These are phyloP conservation scores for Xestoiulus laeticollis DNA, from an alignment of 2,888 invertebrate species.

Conservation along the genomic window DNA sequence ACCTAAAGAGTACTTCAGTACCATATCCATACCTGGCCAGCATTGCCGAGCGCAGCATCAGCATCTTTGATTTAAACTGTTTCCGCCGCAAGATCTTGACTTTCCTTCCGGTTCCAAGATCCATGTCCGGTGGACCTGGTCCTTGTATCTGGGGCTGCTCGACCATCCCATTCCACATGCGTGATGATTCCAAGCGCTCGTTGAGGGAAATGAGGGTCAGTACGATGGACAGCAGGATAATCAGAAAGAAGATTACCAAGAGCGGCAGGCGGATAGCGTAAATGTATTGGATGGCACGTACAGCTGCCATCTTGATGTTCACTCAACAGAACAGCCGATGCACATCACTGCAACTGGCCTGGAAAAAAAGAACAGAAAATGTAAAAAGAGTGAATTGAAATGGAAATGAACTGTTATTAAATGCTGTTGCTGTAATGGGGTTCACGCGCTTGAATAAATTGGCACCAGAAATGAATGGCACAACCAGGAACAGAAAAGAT, in stretches of 20 bases:
- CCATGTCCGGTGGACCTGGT: not conserved
- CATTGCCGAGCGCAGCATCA: not conserved
- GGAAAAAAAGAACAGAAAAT: not conserved
- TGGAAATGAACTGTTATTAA: not conserved
- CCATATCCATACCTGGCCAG: not conserved
- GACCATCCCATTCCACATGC: not conserved
- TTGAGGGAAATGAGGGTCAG: slow-evolving; percentile 44
- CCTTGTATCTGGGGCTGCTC: not conserved
- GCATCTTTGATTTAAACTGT: slow-evolving; percentile 34
- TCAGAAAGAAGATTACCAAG: not conserved
- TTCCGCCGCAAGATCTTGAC: not conserved
- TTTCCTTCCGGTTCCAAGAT: not conserved
- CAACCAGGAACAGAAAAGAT: not conserved
- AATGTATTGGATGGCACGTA: not conserved
- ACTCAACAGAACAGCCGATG: not conserved
- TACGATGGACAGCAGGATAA: slow-evolving; percentile 6
- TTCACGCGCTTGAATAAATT: not conserved
- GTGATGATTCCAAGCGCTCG: not conserved
- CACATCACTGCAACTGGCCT: not conserved
- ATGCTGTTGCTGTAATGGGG: not conserved
- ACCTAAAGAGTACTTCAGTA: not conserved
- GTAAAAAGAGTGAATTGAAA: not conserved
- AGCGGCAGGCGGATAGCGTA: not conserved
- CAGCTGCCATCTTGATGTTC: not conserved
- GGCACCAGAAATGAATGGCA: not conserved